These are phyloP conservation scores for Synanthedon formicaeformis DNA, from an alignment of 2,888 invertebrate species.

Conservation along the genomic window DNA sequence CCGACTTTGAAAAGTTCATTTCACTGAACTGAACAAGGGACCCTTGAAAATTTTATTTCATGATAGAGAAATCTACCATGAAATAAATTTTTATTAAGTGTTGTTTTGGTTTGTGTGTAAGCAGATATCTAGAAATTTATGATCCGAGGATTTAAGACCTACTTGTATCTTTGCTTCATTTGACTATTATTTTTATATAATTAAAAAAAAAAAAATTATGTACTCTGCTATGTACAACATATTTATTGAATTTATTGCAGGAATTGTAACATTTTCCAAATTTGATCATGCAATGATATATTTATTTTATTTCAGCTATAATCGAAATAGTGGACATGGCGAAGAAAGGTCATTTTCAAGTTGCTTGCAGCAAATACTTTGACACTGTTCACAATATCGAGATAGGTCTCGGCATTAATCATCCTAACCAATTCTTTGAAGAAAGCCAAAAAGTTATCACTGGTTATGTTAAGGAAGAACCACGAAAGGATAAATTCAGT, in stretches of 20 bases:
- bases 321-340: conserved; percentile 79
- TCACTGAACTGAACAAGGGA: too few relatives aligned
- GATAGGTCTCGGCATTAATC: conserved; percentile 79
- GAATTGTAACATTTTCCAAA: neutral
- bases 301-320: conserved; percentile 64
- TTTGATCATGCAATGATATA: neutral
- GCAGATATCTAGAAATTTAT: too few relatives aligned
- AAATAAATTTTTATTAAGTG: too few relatives aligned
- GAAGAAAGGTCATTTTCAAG: conserved; percentile 83
- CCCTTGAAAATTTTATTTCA: too few relatives aligned
- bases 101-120: too few relatives aligned
- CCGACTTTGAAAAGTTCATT: too few relatives aligned
- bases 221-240: neutral
- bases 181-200: too few relatives aligned
- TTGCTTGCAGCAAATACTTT: conserved; percentile 92
- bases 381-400: conserved; percentile 76
- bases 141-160: too few relatives aligned
- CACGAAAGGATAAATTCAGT: conserved; percentile 29
- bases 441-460: conserved; percentile 75
- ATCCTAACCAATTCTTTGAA: conserved; percentile 93
- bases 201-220: too few relatives aligned
- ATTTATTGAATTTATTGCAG: neutral
- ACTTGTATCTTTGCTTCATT: too few relatives aligned
- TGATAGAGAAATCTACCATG: too few relatives aligned
- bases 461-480: conserved; percentile 41